Evolutionary conservation across 2,797 vertebrate genomes (phyloP).

Genomic region (Carduelis carduelis): DNA sequence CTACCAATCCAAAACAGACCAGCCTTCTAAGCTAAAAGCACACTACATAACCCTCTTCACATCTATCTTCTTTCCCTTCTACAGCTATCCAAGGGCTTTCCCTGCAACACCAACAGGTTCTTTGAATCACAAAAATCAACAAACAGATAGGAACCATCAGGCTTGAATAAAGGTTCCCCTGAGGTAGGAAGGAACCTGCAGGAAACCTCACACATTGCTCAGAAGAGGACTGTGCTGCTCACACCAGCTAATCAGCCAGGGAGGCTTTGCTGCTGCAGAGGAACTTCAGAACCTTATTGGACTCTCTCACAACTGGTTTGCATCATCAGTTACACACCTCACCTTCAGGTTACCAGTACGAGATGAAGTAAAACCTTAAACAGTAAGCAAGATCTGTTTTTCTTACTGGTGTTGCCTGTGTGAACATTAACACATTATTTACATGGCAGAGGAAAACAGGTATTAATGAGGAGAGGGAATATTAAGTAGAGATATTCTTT

Average conservation of each 20-base stretch:
- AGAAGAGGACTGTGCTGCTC: background rate
- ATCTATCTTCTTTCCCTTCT: background rate
- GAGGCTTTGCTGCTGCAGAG: background rate
- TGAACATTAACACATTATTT: background rate
- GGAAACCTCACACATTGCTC: background rate
- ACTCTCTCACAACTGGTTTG: background rate
- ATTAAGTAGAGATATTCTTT: background rate
- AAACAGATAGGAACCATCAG: background rate
- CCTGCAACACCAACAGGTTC: background rate
- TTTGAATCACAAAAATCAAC: background rate
- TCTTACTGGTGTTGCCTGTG: background rate
- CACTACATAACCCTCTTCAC: background rate
- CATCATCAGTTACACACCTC: background rate
- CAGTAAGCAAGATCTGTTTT: background rate
- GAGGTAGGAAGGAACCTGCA: background rate
- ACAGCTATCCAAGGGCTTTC: background rate
- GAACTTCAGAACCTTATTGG: background rate
- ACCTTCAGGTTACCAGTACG: background rate
- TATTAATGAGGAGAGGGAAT: background rate
- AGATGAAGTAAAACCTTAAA: background rate
- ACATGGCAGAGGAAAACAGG: background rate
- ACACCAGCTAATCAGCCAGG: background rate
- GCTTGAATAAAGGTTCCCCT: background rate
- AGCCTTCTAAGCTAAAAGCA: background rate
- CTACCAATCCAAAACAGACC: background rate